Evolutionary conservation across 2,888 invertebrate genomes (phyloP).

Genomic region (Mythimna ferrago): DNA sequence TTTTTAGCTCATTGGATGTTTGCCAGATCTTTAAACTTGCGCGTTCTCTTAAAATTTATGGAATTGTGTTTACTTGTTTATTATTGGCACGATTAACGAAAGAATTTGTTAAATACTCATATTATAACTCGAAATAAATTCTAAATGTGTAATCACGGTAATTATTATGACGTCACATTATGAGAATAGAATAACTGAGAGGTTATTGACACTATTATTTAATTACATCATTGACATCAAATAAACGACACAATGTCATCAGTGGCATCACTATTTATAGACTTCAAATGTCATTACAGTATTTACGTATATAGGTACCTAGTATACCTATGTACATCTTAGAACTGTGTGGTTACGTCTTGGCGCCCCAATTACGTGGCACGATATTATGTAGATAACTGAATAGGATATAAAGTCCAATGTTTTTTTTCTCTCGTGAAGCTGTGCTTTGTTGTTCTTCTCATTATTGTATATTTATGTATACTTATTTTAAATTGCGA

Average conservation of each 20-base stretch:
- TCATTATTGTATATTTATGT: conserved; percentile 1
- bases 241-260: conserved; percentile 27
- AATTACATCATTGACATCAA: conserved; percentile 52
- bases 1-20: conserved; percentile 86
- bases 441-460: conserved; percentile 12
- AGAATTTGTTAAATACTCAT: conserved; percentile 23
- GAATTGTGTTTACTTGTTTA: conserved; percentile 68
- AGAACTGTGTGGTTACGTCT: conserved; percentile 30
- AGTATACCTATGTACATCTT: conserved; percentile 10
- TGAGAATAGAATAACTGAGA: conserved; percentile 43
- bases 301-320: neutral
- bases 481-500: conserved; percentile 4
- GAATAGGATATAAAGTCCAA: conserved; percentile 44
- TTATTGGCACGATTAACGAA: conserved; percentile 43
- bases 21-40: conserved; percentile 82
- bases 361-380: conserved; percentile 27
- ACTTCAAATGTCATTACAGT: conserved; percentile 6
- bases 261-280: conserved; percentile 21
- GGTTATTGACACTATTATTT: conserved; percentile 55
- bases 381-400: conserved; percentile 24
- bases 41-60: conserved; percentile 77
- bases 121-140: conserved; percentile 10
- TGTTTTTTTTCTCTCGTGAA: conserved; percentile 28
- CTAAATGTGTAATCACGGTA: conserved; percentile 7
- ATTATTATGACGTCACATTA: conserved; percentile 17